Conservation (phyloP, 2,888 invertebrate species). For the Dynastes maya region DNA sequence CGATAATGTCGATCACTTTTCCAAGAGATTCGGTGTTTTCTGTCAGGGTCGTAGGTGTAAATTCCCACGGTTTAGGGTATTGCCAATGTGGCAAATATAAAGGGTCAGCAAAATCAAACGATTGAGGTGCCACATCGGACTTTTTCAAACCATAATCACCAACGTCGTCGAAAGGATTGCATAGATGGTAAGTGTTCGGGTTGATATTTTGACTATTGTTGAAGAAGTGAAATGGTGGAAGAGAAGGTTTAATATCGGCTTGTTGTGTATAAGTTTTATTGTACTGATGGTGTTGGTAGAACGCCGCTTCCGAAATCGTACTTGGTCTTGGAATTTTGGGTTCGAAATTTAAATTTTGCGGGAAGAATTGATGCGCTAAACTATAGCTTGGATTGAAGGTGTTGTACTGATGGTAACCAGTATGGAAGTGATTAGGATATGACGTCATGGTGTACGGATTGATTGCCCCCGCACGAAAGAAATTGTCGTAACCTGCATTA, state of each 20-base stretch:
- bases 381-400: slow-evolving; percentile 22
- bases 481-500: slow-evolving; percentile 8
- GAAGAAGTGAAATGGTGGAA: slow-evolving; percentile 44
- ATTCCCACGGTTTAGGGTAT: slow-evolving; percentile 45
- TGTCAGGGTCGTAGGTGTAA: slow-evolving; percentile 21
- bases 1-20: slow-evolving; percentile 84
- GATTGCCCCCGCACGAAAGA: slow-evolving; percentile 3
- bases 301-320: slow-evolving; percentile 13
- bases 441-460: slow-evolving; percentile 13
- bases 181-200: slow-evolving; percentile 51
- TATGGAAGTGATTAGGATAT: slow-evolving; percentile 25
- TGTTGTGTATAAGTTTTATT: slow-evolving; percentile 33
- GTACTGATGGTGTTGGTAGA: slow-evolving; percentile 29
- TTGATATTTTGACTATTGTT: slow-evolving; percentile 50
- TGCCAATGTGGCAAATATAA: slow-evolving; percentile 32
- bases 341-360: slow-evolving; percentile 48
- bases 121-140: not conserved
- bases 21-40: slow-evolving; percentile 79
- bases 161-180: slow-evolving; percentile 57
- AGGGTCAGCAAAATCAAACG: slow-evolving; percentile 24
- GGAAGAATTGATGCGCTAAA: slow-evolving; percentile 33
- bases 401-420: slow-evolving; percentile 13
- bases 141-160: slow-evolving; percentile 48
- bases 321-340: slow-evolving; percentile 30
- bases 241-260: slow-evolving; percentile 26